Conservation (phyloP, 2,797 vertebrate genomes). For the Cetoscarus ocellatus region DNA sequence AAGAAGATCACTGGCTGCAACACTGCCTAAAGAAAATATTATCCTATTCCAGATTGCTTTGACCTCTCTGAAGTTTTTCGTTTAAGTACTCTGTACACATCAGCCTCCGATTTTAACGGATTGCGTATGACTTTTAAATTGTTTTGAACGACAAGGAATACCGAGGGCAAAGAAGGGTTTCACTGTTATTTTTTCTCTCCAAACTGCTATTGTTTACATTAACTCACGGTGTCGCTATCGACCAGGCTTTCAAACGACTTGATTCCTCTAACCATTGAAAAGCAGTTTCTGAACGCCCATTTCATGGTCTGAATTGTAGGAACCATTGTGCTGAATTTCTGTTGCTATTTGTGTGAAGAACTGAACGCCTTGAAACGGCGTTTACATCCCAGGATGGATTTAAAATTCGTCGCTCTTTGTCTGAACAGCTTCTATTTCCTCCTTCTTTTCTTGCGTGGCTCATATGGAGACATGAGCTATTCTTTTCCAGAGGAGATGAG, state of each 20-base stretch:
- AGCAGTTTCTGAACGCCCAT: neutral
- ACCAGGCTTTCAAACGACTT: conserved; percentile 11
- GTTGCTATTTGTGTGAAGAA: neutral
- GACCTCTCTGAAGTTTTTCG: no score
- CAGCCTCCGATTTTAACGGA: no score
- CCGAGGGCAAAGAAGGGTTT: no score
- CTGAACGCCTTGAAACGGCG: accelerated
- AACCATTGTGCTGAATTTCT: accelerated
- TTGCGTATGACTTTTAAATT: neutral
- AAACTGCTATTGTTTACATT: neutral
- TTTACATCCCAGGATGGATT: conserved; percentile 12
- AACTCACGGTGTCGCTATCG: conserved; percentile 69
- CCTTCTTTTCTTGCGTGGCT: neutral
- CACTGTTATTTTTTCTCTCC: neutral
- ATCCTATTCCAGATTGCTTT: no score
- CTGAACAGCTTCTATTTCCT: neutral
- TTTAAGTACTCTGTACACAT: no score
- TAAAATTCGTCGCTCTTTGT: neutral
- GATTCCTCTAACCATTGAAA: neutral
- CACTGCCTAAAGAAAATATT: no score
- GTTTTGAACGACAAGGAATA: no score
- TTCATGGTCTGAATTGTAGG: neutral
- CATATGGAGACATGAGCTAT: conserved; percentile 61
- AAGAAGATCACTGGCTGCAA: no score
- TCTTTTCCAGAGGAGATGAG: conserved; percentile 64